Percentiles rank a stretch among this genome's conserved stretches.
Conservation (phyloP, 2,797 vertebrate genomes). For the Gymnoscopelus braueri region DNA sequence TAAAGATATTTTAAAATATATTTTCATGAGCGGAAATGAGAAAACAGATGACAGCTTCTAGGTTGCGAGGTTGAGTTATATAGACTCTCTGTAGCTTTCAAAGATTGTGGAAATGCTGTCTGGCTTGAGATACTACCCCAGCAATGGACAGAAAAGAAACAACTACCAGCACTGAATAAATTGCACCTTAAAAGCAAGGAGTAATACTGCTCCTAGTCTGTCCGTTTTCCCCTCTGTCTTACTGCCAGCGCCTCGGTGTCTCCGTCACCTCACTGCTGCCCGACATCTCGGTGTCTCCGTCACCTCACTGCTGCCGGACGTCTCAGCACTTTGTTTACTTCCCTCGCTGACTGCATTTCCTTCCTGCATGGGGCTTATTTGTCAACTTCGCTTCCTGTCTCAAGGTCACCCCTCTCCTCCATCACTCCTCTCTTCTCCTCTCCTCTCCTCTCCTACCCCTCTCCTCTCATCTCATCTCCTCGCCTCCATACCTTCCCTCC, state of each 20-base stretch:
- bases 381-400: constrained; percentile 59
- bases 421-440: constrained; percentile 4
- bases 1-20: no score
- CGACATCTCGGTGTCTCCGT: constrained; percentile 22
- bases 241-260: constrained; percentile 8
- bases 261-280: constrained; percentile 27
- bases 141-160: no score
- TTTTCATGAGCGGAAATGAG: no score
- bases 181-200: no score
- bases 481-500: constrained; percentile 29
- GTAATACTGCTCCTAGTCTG: no score
- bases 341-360: constrained; percentile 38
- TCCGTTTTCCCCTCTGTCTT: constrained; percentile 1
- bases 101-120: no score
- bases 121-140: no score
- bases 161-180: no score
- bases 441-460: background rate
- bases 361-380: constrained; percentile 57
- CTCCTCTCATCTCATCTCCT: constrained; percentile 38
- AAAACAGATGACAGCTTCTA: no score
- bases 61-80: no score
- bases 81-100: no score
- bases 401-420: constrained; percentile 67
- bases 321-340: constrained; percentile 44
- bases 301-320: constrained; percentile 30